phyloP scores from a whole-genome alignment of 1,140 invertebrate genomes.

The Drosophila jambulina region DNA sequence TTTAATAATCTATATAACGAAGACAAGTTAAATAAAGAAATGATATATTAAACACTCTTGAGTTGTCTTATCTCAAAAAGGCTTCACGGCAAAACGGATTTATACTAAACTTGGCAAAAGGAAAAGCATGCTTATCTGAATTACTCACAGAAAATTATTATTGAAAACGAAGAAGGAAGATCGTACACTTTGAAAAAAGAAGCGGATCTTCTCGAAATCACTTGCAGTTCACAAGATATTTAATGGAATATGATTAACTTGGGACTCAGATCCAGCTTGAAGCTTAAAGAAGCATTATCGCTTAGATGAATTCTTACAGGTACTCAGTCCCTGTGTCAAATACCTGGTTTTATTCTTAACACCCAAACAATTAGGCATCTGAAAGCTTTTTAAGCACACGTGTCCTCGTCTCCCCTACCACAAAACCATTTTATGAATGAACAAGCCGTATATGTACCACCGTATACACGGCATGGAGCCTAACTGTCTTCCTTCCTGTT shows the following conservation, averaged over 20 bases:
- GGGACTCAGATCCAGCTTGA: too few species aligned
- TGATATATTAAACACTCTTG: background rate
- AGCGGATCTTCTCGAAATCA: too few species aligned
- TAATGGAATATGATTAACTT: background rate
- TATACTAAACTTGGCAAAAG: background rate
- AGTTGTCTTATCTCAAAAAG: background rate
- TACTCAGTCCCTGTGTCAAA: background rate
- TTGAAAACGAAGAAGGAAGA: background rate
- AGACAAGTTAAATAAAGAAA: background rate
- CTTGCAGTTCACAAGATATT: too few species aligned
- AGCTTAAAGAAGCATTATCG: background rate
- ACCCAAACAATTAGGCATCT: constrained; percentile 23
- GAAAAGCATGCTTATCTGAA: background rate
- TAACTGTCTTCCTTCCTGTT: constrained; percentile 11
- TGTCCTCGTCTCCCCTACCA: constrained; percentile 3
- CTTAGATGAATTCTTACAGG: background rate
- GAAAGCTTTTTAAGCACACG: constrained; percentile 36
- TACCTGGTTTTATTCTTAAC: background rate
- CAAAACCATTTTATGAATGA: constrained; percentile 53
- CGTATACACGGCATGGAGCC: constrained; percentile 1
- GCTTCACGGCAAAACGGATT: background rate
- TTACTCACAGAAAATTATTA: background rate
- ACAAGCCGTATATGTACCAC: constrained; percentile 9
- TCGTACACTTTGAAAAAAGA: too few species aligned
- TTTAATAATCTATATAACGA: background rate